phyloP scores from a whole-genome alignment of 2,888 invertebrate genomes.

The Onthophagus sagittarius region DNA sequence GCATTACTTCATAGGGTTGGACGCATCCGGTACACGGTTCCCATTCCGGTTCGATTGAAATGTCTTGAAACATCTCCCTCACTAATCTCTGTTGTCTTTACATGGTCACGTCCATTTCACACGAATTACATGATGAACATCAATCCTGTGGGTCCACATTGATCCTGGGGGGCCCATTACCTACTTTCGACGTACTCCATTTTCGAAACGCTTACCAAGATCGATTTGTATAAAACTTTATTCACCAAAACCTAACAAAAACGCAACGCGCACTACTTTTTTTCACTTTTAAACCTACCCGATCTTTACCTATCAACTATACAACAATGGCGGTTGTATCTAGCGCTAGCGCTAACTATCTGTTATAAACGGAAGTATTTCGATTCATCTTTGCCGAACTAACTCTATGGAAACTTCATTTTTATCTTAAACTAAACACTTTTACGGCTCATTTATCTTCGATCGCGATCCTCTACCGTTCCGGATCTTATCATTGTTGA shows the following conservation, averaged over 20 bases:
- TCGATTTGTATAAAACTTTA: background rate
- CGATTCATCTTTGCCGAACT: background rate
- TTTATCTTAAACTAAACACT: too few species aligned
- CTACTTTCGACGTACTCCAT: background rate
- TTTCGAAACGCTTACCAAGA: background rate
- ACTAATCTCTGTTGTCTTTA: background rate
- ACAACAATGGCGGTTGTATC: background rate
- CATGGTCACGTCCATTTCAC: background rate
- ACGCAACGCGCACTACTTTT: background rate
- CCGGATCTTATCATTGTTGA: background rate
- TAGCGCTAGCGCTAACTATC: background rate
- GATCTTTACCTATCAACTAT: background rate
- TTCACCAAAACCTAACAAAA: background rate
- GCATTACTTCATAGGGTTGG: slow-evolving; percentile 12
- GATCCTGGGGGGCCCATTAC: background rate
- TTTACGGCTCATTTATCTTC: too few species aligned
- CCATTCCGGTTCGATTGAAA: background rate
- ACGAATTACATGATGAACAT: background rate
- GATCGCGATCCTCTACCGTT: background rate
- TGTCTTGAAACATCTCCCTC: slow-evolving; percentile 10
- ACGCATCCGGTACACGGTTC: background rate
- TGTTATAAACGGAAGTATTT: background rate
- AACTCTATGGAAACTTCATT: too few species aligned
- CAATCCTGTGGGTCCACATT: background rate
- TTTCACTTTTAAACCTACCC: background rate